A percentile compares a stretch with the other conserved stretches of the same genome.
Conservation (phyloP, 2,113 vertebrate species). For the Tachysurus vachellii region DNA sequence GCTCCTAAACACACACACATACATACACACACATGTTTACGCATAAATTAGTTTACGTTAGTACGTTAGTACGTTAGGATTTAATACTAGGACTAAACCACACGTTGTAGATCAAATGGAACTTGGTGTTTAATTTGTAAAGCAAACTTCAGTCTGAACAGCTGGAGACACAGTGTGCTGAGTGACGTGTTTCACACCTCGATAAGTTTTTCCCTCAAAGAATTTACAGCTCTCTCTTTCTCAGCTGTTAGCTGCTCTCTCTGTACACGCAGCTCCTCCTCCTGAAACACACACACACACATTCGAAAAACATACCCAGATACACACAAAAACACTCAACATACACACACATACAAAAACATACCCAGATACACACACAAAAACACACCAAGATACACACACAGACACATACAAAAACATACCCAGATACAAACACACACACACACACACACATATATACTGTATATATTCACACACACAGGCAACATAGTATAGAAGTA, state of each 20-base stretch:
- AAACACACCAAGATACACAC: not conserved
- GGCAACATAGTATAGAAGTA: not conserved
- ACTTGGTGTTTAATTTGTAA: too few species aligned
- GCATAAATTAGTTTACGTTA: not conserved
- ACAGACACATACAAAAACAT: slow-evolving; percentile 57
- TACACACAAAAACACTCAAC: slow-evolving; percentile 3
- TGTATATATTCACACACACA: not conserved
- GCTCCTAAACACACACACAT: slow-evolving; percentile 65
- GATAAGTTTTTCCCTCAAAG: slow-evolving; percentile 64
- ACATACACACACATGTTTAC: not conserved
- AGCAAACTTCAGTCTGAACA: too few species aligned
- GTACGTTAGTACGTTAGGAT: too few species aligned
- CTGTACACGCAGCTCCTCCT: slow-evolving; percentile 62
- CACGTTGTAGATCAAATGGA: too few species aligned
- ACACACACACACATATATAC: too few species aligned
- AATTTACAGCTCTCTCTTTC: slow-evolving; percentile 63
- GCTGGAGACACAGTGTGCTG: too few species aligned
- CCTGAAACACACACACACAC: slow-evolving; percentile 61
- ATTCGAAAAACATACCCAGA: not conserved
- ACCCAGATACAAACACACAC: not conserved
- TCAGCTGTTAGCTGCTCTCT: slow-evolving; percentile 64
- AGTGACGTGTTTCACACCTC: slow-evolving; percentile 58
- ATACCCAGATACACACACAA: slow-evolving; percentile 11
- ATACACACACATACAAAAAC: not conserved
- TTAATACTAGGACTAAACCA: too few species aligned